phyloP scores from a whole-genome alignment of 1,140 invertebrate species.

The Drosophila trapezifrons region DNA sequence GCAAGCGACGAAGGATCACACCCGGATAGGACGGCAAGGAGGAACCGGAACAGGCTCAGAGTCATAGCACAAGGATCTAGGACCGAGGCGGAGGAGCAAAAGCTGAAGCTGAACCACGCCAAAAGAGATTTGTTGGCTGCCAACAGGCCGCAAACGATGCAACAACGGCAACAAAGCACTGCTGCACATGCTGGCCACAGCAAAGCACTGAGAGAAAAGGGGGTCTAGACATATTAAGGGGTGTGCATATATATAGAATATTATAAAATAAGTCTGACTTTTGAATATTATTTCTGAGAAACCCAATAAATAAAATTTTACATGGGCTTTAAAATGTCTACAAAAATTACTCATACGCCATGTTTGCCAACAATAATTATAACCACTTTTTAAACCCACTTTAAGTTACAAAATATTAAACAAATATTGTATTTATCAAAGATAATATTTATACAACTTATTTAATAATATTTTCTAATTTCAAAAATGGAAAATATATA shows the following conservation, averaged over 20 bases:
- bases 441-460: no score
- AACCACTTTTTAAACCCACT: no score
- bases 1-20: constrained; percentile 8
- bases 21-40: constrained; percentile 18
- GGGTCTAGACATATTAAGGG: no score
- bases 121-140: constrained; percentile 72
- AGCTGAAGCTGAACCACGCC: constrained; percentile 21
- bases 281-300: background rate
- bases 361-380: background rate
- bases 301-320: background rate
- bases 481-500: background rate
- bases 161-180: constrained; percentile 42
- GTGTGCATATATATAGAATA: background rate
- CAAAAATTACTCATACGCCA: background rate
- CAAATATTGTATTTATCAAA: no score
- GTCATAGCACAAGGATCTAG: constrained; percentile 29
- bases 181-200: constrained; percentile 48
- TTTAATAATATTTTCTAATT: background rate
- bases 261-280: background rate
- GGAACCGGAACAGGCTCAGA: constrained; percentile 13
- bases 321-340: no score
- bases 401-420: no score
- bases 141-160: constrained; percentile 75
- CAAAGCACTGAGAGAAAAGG: constrained; percentile 4
- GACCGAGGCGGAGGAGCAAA: background rate